phyloP scores from a whole-genome alignment of 1,140 invertebrate genomes.

The Harpegnathos saltator region DNA sequence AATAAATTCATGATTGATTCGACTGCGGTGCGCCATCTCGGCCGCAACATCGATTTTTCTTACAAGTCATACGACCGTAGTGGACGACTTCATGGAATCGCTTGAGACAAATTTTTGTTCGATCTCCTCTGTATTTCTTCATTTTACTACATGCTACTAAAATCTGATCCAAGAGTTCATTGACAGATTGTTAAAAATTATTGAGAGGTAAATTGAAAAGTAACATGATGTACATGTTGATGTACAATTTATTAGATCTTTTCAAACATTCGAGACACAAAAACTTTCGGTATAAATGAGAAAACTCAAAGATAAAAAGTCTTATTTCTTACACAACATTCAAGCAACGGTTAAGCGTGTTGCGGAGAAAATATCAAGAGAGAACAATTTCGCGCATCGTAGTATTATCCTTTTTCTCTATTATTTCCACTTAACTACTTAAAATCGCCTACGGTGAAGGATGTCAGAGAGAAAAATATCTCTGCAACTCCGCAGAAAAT shows the following conservation, averaged over 20 bases:
- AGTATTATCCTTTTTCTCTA: not conserved
- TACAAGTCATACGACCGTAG: not conserved
- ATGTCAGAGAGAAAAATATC: not conserved
- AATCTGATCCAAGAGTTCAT: not conserved
- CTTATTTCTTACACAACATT: too few relatives aligned
- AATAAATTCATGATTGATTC: constrained; percentile 63
- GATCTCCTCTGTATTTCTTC: not conserved
- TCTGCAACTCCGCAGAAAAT: not conserved
- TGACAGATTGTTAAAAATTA: not conserved
- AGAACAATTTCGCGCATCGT: not conserved
- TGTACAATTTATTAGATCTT: too few relatives aligned
- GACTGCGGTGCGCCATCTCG: not conserved
- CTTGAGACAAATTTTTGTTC: too few relatives aligned
- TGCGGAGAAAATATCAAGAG: too few relatives aligned
- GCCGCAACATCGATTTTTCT: constrained; percentile 31
- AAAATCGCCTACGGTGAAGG: not conserved
- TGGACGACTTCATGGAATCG: not conserved
- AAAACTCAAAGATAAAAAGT: too few relatives aligned
- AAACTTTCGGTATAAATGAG: too few relatives aligned
- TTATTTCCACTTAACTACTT: not conserved
- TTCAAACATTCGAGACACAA: too few relatives aligned
- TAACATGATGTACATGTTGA: too few relatives aligned
- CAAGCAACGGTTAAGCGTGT: too few relatives aligned
- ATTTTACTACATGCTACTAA: not conserved
- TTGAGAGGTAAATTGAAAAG: not conserved